Conservation (phyloP, 2,797 vertebrate species). For the Gadopsis bispinosus region DNA sequence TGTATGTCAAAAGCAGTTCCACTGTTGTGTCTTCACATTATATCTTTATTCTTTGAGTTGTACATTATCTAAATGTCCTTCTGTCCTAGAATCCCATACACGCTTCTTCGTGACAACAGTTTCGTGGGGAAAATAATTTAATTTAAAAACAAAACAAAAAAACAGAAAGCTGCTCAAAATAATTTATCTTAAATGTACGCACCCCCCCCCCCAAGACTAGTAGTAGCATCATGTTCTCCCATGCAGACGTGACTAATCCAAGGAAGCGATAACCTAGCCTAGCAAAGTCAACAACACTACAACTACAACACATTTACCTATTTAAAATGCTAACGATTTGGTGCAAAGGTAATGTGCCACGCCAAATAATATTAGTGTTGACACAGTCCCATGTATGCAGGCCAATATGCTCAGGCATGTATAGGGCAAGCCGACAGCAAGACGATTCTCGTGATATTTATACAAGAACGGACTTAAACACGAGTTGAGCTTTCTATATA, state of each 20-base stretch:
- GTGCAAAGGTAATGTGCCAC: fast-evolving
- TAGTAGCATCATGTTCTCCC: conserved; percentile 47
- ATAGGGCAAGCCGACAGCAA: not conserved
- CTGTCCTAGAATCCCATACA: not conserved
- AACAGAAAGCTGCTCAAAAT: not conserved
- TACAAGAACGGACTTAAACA: not conserved
- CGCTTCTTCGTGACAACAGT: not conserved
- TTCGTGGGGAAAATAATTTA: not conserved
- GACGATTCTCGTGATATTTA: not conserved
- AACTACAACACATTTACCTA: not conserved
- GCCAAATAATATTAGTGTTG: not conserved
- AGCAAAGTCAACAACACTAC: too few relatives aligned
- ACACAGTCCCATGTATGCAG: conserved; percentile 1
- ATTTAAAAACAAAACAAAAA: not conserved
- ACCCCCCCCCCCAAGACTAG: fast-evolving
- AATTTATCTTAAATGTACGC: not conserved
- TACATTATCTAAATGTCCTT: not conserved
- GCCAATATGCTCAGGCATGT: conserved; percentile 42
- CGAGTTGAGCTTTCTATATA: fast-evolving
- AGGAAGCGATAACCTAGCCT: conserved; percentile 31
- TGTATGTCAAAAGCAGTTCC: not conserved
- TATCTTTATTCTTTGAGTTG: not conserved
- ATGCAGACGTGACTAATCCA: conserved; percentile 47
- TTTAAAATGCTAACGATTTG: not conserved
- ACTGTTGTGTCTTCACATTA: not conserved